Evolutionary conservation across 2,888 invertebrate genomes (phyloP).

Genomic region (Hirtodrosophila alboralis): DNA sequence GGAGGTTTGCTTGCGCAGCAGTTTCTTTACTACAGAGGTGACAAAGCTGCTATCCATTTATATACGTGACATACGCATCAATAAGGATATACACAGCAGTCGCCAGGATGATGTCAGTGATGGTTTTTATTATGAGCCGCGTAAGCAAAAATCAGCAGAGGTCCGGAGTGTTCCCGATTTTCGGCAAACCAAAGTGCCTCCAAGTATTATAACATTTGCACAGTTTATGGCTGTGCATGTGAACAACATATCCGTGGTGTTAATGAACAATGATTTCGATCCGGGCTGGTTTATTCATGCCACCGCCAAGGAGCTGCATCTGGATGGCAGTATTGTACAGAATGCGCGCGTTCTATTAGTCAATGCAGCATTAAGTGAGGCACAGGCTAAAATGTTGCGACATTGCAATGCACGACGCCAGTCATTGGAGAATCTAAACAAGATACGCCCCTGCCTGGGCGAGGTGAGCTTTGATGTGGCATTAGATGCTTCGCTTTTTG

Average conservation of each 20-base stretch:
- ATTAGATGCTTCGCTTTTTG: conserved; percentile 91
- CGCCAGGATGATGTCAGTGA: conserved; percentile 61
- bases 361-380: conserved; percentile 89
- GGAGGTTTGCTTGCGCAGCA: conserved; percentile 93
- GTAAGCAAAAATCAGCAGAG: conserved; percentile 39
- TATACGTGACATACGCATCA: conserved; percentile 91
- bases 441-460: conserved; percentile 88
- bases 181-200: conserved; percentile 90
- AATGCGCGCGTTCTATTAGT: conserved; percentile 89
- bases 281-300: conserved; percentile 89
- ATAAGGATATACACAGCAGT: conserved; percentile 88
- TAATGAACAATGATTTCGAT: conserved; percentile 86
- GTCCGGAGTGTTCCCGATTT: conserved; percentile 87
- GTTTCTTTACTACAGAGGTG: conserved; percentile 94
- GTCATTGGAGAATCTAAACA: conserved; percentile 83
- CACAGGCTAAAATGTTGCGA: conserved; percentile 84
- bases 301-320: conserved; percentile 88
- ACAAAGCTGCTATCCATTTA: conserved; percentile 93
- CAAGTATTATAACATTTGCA: conserved; percentile 91
- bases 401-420: conserved; percentile 82
- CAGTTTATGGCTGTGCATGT: conserved; percentile 95
- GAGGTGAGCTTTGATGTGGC: conserved; percentile 90
- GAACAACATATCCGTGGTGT: conserved; percentile 88
- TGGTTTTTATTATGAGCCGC: conserved; percentile 83
- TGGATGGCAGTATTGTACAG: conserved; percentile 89